A percentile compares a stretch with the other conserved stretches of the same genome.
Evolutionary conservation across 2,888 invertebrate genomes (phyloP).

Genomic region (Gortyna flavago): DNA sequence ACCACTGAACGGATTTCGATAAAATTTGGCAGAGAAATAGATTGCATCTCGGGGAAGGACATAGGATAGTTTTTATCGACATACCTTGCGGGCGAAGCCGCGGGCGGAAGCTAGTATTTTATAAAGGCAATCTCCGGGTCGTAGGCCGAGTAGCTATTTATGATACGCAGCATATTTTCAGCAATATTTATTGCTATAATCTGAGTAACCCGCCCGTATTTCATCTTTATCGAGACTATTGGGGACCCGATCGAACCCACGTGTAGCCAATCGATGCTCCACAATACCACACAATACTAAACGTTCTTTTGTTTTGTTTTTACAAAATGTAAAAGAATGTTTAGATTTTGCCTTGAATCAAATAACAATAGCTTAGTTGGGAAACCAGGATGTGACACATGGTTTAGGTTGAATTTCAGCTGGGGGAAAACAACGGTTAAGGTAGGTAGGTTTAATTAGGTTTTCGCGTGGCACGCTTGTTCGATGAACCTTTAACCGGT

Average conservation of each 20-base stretch:
- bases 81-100: too few species aligned
- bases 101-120: too few species aligned
- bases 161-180: slow-evolving; percentile 74
- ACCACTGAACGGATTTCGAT: too few species aligned
- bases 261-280: slow-evolving; percentile 62
- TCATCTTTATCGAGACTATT: slow-evolving; percentile 76
- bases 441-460: too few species aligned
- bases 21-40: too few species aligned
- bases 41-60: too few species aligned
- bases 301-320: slow-evolving; percentile 37
- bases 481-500: neutral
- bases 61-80: too few species aligned
- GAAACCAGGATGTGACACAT: neutral
- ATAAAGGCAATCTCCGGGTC: slow-evolving; percentile 67
- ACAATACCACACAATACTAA: too few species aligned
- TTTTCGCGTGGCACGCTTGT: neutral
- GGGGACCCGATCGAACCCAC: slow-evolving; percentile 72
- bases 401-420: slow-evolving; percentile 23
- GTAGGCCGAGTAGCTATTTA: slow-evolving; percentile 67
- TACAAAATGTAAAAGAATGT: neutral
- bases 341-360: slow-evolving; percentile 14
- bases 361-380: neutral
- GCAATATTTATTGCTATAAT: slow-evolving; percentile 79
- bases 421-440: neutral
- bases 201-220: slow-evolving; percentile 74